A percentile compares a stretch with the other conserved stretches of the same genome.
Evolutionary conservation across 2,888 invertebrate genomes (phyloP).

Genomic region (Tetrapedia diversipes): DNA sequence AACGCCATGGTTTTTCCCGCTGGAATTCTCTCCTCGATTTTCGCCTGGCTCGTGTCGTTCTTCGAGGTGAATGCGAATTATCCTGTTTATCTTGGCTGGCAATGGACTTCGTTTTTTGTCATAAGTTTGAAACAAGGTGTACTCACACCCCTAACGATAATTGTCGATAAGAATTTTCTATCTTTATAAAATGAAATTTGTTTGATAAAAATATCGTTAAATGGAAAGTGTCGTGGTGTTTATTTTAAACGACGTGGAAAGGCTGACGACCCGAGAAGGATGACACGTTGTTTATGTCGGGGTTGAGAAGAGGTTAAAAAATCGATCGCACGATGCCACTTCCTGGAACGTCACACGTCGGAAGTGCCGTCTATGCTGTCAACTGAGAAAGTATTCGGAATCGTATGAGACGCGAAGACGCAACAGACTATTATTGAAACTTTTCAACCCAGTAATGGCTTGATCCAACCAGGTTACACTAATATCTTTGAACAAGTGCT

Average conservation of each 20-base stretch:
- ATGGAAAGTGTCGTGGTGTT: not conserved
- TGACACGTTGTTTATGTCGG: not conserved
- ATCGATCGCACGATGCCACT: constrained; percentile 29
- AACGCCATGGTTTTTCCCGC: not conserved
- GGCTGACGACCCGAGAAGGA: not conserved
- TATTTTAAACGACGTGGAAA: not conserved
- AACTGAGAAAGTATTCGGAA: constrained; percentile 48
- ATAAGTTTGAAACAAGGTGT: too few relatives aligned
- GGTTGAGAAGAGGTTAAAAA: constrained; percentile 22
- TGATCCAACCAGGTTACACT: constrained; percentile 13
- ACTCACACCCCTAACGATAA: too few relatives aligned
- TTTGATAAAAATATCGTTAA: not conserved
- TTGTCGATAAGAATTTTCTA: too few relatives aligned
- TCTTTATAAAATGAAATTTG: too few relatives aligned
- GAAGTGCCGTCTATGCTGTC: constrained; percentile 14
- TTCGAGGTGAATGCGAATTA: not conserved
- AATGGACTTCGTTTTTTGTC: too few relatives aligned
- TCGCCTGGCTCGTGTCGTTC: not conserved
- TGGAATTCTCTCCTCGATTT: constrained; percentile 8
- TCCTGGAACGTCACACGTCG: constrained; percentile 11
- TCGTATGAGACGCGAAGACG: constrained; percentile 7
- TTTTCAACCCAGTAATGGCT: constrained; percentile 36
- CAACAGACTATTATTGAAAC: constrained; percentile 42
- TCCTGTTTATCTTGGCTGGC: too few relatives aligned
- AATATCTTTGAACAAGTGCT: not conserved